Evolutionary conservation across 2,797 vertebrate species (phyloP), one percentile per base, ranked within the genome.

Genomic region (Crenuchus spilurus): DNA sequence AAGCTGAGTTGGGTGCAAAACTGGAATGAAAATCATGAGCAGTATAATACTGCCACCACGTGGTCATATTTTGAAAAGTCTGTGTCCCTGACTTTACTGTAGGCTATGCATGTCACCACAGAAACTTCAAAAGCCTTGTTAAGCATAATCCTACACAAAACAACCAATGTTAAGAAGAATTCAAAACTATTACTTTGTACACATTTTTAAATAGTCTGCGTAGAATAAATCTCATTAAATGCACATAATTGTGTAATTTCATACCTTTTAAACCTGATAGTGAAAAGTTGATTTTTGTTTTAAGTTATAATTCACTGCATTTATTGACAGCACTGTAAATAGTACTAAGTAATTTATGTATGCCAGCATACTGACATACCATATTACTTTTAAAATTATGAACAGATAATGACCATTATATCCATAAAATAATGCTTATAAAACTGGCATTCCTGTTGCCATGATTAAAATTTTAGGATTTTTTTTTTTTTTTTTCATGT

Each of bases 41-140:
- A 51, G 69, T 42, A 64, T 82, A 79, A 65, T 82, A 81, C 83
- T 90, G 90, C 84, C 90, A 90, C 78, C 90, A 67, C 83, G 87
- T 91, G 91, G 88, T 78, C 16, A 44, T 4, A 28, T 18, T 28
- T 3, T 60, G 84, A 70, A 88, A 54, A 26, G 14, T 1, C 14
- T n/a, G n/a, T n/a, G n/a, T n/a, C 46, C 28, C 16, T 10, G 6
- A 18, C 7, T 1, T 37, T 14, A 39, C 22, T 41, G 35, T 16
- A 0, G 3, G 30, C n/a, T 26, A 35, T n/a, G 33, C 24, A 52
- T 42, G 14, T 42, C 11, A 3, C 3, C 30, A 11, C 6, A 3
- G 4, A n/a, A 8, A 46, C 52, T 8, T 31, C 14, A 30, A 35
- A 35, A n/a, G 28, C 30, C 10, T 24, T 31, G 28, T 5, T 20